A percentile compares a stretch with the other conserved stretches of the same genome.
Evolutionary conservation across 2,797 vertebrate species (phyloP).

Genomic region (Clamator glandarius): DNA sequence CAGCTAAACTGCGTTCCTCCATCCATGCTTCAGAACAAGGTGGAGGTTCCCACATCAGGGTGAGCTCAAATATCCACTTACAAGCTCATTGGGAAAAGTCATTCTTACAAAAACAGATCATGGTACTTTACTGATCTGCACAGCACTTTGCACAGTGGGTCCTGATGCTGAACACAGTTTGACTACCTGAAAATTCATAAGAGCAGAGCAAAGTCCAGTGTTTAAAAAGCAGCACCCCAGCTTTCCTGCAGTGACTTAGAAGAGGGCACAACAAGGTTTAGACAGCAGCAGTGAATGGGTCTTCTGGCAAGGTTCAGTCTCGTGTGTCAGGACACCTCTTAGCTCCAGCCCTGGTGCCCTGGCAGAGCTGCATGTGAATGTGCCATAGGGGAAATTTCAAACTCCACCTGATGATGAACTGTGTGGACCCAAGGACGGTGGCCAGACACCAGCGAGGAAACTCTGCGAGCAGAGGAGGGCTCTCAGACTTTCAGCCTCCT

Average conservation of each 20-base stretch:
- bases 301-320: not conserved
- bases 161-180: not conserved
- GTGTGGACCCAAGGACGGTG: rapidly evolving
- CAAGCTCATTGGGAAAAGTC: not conserved
- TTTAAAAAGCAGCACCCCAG: not conserved
- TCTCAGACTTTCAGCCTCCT: not conserved
- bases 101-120: not conserved
- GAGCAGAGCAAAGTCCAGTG: not conserved
- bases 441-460: not conserved
- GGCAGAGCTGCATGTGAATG: rapidly evolving
- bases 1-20: not conserved
- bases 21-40: not conserved
- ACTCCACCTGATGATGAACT: not conserved
- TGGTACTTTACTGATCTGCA: not conserved
- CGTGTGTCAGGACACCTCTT: not conserved
- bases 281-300: not conserved
- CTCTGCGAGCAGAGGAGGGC: not conserved
- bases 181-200: not conserved
- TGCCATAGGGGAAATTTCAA: rapidly evolving
- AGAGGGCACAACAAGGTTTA: not conserved
- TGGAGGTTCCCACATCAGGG: not conserved
- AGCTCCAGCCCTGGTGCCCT: not conserved
- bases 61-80: not conserved
- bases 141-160: not conserved
- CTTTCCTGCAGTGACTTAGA: not conserved